Evolutionary conservation across 2,797 vertebrate genomes (phyloP), one percentile per base, ranked within the genome.

Genomic region (Pseudomugil tenellus): DNA sequence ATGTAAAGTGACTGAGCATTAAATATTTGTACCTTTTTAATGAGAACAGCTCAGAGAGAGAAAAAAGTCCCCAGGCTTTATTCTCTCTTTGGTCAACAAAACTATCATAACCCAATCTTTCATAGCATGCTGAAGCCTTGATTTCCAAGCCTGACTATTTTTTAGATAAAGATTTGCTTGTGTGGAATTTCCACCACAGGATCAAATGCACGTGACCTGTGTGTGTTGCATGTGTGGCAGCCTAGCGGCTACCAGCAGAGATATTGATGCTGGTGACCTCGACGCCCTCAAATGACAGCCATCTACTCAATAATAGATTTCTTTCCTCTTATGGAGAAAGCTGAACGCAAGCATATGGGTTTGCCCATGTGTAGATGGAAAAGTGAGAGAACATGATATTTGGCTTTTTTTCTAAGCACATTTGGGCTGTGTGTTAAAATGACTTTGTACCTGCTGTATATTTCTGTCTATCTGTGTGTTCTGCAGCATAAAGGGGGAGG

Each of bases 211-310:
- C 25, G 14, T 58, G 65, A 55, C 49, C 43, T 19, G 46, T 75
- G 67, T 63, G 67, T 41, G 53, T 54, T 37, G 51, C 54, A 52
- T 63, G 56, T 69, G 73, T 63, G 79, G 53, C 43, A 17, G 46
- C 68, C 34, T 60, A 29, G 49, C 58, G 77, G 77, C 67, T 63
- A 81, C 70, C 81, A 78, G 77, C 77, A 67, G 76, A 67, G 78
- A 84, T 89, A 89, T 89, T 87, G 88, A 90, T 85, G 88, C 56
- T 14, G 3, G 31, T 86, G 86, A 91, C 88, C 90, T 91, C 87
- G 81, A 87, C 77, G 77, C 80, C 77, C 76, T 61, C 80, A 84
- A 83, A 87, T 83, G 83, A 85, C 54, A 69, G 80, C 56, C 1
- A 67, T 61, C 81, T 77, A 60, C 81, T 91, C 87, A 89, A 89